Conservation (phyloP, 2,113 vertebrate species). For the Rhinolophus sinicus region DNA sequence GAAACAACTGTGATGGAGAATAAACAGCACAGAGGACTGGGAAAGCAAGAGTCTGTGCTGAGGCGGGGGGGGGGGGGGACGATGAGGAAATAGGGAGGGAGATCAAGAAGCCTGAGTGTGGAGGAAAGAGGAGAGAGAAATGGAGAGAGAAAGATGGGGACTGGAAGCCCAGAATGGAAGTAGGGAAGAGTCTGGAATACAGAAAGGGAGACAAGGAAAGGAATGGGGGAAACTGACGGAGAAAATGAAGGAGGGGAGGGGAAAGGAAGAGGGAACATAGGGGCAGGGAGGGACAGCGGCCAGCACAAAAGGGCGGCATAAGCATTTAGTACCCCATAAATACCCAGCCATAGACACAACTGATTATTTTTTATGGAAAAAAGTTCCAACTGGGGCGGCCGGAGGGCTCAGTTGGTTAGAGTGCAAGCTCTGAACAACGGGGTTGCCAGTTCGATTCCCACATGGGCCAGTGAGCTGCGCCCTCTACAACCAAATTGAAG, state of each 20-base stretch:
- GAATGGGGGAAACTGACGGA: background rate
- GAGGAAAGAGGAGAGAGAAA: background rate
- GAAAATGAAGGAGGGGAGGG: background rate
- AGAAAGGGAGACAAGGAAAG: background rate
- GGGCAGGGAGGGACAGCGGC: background rate
- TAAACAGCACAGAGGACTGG: slow-evolving; percentile 12
- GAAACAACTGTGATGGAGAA: slow-evolving; percentile 1
- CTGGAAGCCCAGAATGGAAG: background rate
- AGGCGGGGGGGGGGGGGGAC: too few relatives aligned
- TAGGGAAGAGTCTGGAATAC: background rate
- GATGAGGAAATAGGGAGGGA: background rate
- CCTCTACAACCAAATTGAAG: too few relatives aligned
- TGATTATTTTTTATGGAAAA: background rate
- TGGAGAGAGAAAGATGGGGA: background rate
- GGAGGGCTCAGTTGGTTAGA: too few relatives aligned
- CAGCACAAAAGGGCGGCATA: background rate
- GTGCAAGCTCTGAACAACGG: too few relatives aligned
- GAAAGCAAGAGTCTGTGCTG: background rate
- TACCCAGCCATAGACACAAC: background rate
- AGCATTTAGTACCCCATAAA: background rate
- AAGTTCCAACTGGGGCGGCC: background rate
- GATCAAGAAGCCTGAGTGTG: background rate
- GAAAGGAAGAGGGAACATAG: background rate
- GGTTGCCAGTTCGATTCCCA: too few relatives aligned
- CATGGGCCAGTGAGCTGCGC: too few relatives aligned